Base-by-base conservation (phyloP, 2,888 invertebrate genomes). In the Lithophane semibrunnea region DNA sequence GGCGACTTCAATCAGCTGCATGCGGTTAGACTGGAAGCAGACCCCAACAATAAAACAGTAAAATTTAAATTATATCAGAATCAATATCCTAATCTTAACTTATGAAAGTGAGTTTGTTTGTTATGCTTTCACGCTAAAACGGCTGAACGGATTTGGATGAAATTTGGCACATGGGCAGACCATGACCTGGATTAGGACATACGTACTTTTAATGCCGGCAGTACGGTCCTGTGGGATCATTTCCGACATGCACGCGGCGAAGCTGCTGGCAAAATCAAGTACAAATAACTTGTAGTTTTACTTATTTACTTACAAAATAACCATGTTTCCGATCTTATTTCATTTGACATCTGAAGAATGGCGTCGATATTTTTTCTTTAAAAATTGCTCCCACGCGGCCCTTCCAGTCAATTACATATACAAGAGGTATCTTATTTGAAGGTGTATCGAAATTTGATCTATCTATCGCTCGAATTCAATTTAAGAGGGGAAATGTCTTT, bases 381-480 rank as follows among this genome's bases (percentile, higher is more conserved):
- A 58, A 63, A 82, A 75, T 69, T 21, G 21, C 65, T 47, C 44
- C n/a, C 66, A 75, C 47, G 44, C 67, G 24, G 69, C 71, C 54
- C 49, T 56, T 68, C 66, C 56, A 65, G 77, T 78, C 78, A 77
- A 80, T 87, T 74, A 87, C 80, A 29, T 58, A 13, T 29, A 80
- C 37, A 68, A 69, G 42, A 75, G 66, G 72, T 64, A 74, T 75
- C 71, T 47, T 52, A 42, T 44, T 44, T 24, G 70, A 76, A 75
- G 78, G 81, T 78, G 69, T 86, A 80, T 75, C 75, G 82, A 75
- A 76, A 86, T 72, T 66, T 73, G 82, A 87, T 76, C 79, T 77
- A 54, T 82, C 79, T 72, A 61, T 69, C 72, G 61, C 58, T 79
- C 69, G 74, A 86, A 89, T 88, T 83, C 86, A 86, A 88, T 88